Evolutionary conservation across 2,888 invertebrate genomes (phyloP), one percentile per base, ranked within the genome.

Genomic region (Pemphredon lugubris): DNA sequence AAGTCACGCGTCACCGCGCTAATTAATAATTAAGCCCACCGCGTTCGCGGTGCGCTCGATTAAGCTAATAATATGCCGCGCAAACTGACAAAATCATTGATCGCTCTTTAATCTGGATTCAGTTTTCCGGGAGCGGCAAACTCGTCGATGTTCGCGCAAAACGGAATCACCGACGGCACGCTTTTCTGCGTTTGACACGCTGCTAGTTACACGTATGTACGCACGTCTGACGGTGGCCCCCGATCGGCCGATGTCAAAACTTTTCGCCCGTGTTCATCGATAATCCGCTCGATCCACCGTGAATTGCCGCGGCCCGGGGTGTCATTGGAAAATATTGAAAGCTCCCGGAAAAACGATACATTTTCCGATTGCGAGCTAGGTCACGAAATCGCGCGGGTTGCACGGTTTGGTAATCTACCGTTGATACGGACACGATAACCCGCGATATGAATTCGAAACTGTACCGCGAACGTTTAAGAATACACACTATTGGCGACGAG

Each of bases 31-130:
- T 74, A 75, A 69, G 61, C 60, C 50, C 39, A 21, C 9, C 6
- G 40, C 48, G 42, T 58, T 67, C 51, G 47, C 47, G 32, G 20
- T 37, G 30, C 66, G 57, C 42, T 47, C 48, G 68, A 68, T 74
- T 50, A 45, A 63, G 53, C 65, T 71, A 69, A 64, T 65, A 58
- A 79, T 54, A 54, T 30, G 18, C 9, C 37, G 50, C 37, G 1
- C 32, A 45, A 20, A 50, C 50, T 40, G 45, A 58, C 51, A 63
- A 64, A 79, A 71, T 71, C 67, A 69, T 57, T 58, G 55, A 57
- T 57, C 42, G 53, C 18, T 11, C 32, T 6, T 26, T 63, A 73
- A 81, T 55, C 53, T 30, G n/a, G 60, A 79, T 81, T 75, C 76
- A 76, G 68, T 54, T 71, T 59, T 54, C 48, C 30, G 20, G 20